Evolutionary conservation across 1,140 invertebrate genomes (phyloP), one percentile per base, ranked within the genome.

Genomic region (Dryas iulia): DNA sequence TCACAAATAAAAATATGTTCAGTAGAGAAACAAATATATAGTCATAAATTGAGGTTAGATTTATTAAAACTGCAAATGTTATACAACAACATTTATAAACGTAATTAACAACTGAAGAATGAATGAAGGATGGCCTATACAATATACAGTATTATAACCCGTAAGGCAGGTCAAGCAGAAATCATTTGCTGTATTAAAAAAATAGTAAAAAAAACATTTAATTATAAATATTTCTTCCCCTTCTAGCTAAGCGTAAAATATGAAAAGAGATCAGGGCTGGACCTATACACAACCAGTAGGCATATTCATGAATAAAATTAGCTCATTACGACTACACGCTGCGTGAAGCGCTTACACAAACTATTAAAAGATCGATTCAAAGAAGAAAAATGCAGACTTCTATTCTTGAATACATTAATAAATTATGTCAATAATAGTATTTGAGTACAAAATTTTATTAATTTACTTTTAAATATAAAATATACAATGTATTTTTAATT

Each of bases 191-290:
- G 14, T 47, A 47, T 47, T 21, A 47, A 47, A 47, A 47, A 39
- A 39, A 35, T n/a, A n/a, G 30, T 31, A 31, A 31, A 31, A 31
- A n/a, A 31, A 31, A 18, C 21, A 47, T 47, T 21, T 47, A 21
- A 47, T 47, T 47, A 47, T 47, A 47, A 47, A 47, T 35, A 35
- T 47, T 47, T 7, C 39, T 47, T 47, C 39, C 39, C 39, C 39
- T 47, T 47, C 39, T 47, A 47, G 39, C 39, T 47, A 47, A 47
- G 39, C 39, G 39, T 47, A 18, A 47, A 47, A 47, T 47, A 21
- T 47, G 39, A 47, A 47, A 47, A 18, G 39, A 47, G 39, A 47
- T 47, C 18, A 47, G 39, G 39, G 39, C 8, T 47, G 39, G 18
- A 47, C 14, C 39, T 47, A 47, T 47, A 47, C 39, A 47, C 39